Base-by-base conservation (phyloP, 2,888 invertebrate species). In the Drosophila yooni region DNA sequence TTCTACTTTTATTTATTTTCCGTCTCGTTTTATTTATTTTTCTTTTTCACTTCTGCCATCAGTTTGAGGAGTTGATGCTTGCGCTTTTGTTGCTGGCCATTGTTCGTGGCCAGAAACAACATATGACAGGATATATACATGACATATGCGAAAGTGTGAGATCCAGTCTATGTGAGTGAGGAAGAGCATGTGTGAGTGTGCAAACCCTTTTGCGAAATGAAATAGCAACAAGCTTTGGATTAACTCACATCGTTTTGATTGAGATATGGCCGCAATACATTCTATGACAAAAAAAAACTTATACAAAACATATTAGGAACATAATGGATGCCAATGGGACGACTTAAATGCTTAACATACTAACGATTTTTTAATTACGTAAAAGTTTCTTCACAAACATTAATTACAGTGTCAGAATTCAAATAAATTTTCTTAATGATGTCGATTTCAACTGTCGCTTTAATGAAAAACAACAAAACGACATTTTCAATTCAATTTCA, bases 21-120 rank as follows among this genome's bases (percentile, higher is more conserved):
- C 40, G 71, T 57, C 52, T 65, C 48, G 51, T 40, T 33, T 64
- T 15, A 46, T 56, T 33, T 36, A 29, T 43, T 52, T 68, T 71
- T 57, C 52, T 33, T 53, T 56, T 67, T 34, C 70, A 57, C 62
- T 60, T 70, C 34, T 68, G 73, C 74, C 75, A 82, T 82, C 73
- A 79, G 75, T 84, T 81, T 82, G 79, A 81, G 74, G 74, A 88
- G 85, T 82, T 85, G 82, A 84, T 84, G 81, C 82, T 66, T 81
- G 79, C 74, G 88, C 88, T 84, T 84, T 85, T 83, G 81, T 85
- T 79, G 76, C 74, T 64, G 46, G 62, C 72, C 69, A 83, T 83
- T 83, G 82, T 75, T 79, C 60, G 71, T 73, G 68, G 74, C 54
- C 70, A 76, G 48, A 64, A 74, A 57, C 71, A 82, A 81, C 85